Percentiles rank a stretch among this genome's conserved stretches.
These are phyloP conservation scores for Xylophagus ater DNA, from an alignment of 2,888 invertebrate genomes.

Conservation along the genomic window DNA sequence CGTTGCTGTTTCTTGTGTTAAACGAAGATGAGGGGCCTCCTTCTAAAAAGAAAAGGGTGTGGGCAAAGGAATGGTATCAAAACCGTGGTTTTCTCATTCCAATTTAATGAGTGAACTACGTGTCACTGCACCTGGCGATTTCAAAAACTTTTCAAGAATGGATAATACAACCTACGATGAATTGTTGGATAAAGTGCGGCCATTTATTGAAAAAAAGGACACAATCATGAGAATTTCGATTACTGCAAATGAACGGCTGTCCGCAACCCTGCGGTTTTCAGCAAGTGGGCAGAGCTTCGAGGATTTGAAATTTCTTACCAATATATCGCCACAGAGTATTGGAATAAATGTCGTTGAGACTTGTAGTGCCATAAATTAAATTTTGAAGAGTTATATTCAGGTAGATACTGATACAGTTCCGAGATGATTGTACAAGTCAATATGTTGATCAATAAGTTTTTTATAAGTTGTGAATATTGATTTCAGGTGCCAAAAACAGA, in stretches of 20 bases:
- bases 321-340: not conserved
- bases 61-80: too few species aligned
- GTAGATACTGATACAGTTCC: too few species aligned
- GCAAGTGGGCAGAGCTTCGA: not conserved
- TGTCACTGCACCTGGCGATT: not conserved
- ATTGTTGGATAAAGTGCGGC: not conserved
- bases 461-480: not conserved
- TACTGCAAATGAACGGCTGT: not conserved
- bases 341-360: not conserved
- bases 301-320: not conserved
- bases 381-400: too few species aligned
- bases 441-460: not conserved
- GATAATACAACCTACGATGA: too few species aligned
- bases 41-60: too few species aligned
- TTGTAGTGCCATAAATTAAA: too few species aligned
- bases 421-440: not conserved
- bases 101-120: not conserved
- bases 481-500: constrained; percentile 11
- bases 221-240: not conserved
- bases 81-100: not conserved
- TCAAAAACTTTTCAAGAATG: too few species aligned
- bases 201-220: not conserved
- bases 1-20: not conserved
- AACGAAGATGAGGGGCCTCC: too few species aligned
- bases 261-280: not conserved